phyloP scores from a whole-genome alignment of 1,140 invertebrate species.

The Physella acuta region DNA sequence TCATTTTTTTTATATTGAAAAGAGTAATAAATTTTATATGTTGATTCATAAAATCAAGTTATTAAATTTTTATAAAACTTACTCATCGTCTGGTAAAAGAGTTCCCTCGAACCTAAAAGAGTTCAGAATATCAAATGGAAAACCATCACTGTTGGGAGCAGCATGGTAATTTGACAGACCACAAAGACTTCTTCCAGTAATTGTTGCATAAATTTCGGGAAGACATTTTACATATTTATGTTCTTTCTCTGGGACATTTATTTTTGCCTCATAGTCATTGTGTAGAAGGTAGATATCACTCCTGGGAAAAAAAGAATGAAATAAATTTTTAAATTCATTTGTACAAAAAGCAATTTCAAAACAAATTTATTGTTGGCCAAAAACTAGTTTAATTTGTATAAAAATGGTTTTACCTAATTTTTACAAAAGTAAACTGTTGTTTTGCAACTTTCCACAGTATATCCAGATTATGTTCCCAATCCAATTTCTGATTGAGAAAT shows the following conservation, averaged over 20 bases:
- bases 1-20: not conserved
- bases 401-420: not conserved
- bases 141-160: not conserved
- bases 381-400: too few species aligned
- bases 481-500: not conserved
- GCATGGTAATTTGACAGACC: not conserved
- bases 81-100: not conserved
- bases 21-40: not conserved
- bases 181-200: not conserved
- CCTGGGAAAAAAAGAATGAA: not conserved
- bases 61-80: not conserved
- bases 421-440: not conserved
- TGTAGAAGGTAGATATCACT: not conserved
- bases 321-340: too few species aligned
- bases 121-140: not conserved
- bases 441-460: not conserved
- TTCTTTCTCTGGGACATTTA: not conserved
- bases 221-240: not conserved
- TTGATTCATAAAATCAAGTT: not conserved
- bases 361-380: too few species aligned
- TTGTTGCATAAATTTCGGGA: not conserved
- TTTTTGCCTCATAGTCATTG: not conserved
- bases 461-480: not conserved
- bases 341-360: too few species aligned
- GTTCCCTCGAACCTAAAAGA: slow-evolving; percentile 4